Conservation (phyloP, 2,797 vertebrate genomes). For the Peromyscus aztecus region DNA sequence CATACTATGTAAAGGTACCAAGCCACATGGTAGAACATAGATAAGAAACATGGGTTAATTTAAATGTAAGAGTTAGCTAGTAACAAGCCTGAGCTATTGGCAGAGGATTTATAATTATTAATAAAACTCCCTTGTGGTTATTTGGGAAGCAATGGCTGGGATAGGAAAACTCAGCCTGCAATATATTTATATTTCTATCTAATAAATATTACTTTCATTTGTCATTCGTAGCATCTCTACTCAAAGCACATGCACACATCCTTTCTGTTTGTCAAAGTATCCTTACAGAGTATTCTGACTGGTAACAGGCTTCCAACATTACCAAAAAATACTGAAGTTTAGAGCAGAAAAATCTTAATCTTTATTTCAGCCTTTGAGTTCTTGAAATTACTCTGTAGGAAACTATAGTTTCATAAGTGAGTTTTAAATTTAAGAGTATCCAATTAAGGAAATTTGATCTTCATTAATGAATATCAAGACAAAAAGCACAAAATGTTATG, state of each 20-base stretch:
- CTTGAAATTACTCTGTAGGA: not conserved
- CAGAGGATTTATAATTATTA: too few species aligned
- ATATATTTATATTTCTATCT: not conserved
- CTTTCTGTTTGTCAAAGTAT: too few species aligned
- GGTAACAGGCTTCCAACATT: not conserved
- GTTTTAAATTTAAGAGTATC: conserved; percentile 8
- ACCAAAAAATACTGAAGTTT: not conserved
- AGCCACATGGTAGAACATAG: too few species aligned
- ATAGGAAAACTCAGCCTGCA: too few species aligned
- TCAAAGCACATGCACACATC: not conserved
- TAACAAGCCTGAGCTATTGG: too few species aligned
- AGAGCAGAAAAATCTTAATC: not conserved
- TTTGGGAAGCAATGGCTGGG: too few species aligned
- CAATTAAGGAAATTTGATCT: not conserved
- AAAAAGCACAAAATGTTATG: not conserved
- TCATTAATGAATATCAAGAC: not conserved
- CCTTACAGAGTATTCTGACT: not conserved
- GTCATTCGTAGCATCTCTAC: not conserved
- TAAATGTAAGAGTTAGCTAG: too few species aligned
- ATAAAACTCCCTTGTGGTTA: too few species aligned
- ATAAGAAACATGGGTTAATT: too few species aligned
- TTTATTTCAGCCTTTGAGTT: not conserved
- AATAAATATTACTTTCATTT: not conserved
- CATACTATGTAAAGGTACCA: too few species aligned
- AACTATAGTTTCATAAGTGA: not conserved